These are phyloP conservation scores for Amphipoea lucens DNA, from an alignment of 2,888 invertebrate species.

Conservation along the genomic window DNA sequence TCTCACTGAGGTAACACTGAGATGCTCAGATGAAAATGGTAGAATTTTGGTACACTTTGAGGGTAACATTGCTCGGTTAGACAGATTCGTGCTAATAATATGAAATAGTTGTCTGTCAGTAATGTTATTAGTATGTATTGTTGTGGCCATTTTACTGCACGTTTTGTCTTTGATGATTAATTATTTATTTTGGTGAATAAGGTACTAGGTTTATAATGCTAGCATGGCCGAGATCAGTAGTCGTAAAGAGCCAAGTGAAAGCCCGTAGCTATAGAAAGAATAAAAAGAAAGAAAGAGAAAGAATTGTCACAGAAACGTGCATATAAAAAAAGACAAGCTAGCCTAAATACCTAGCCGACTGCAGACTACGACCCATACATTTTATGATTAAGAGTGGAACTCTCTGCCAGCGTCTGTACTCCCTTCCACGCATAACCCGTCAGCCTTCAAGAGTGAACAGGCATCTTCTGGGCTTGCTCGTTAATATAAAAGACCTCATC, in stretches of 20 bases:
- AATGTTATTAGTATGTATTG: slow-evolving; percentile 52
- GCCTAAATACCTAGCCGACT: background rate
- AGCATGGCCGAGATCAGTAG: background rate
- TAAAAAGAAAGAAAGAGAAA: background rate
- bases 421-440: background rate
- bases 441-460: background rate
- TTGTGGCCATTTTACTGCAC: slow-evolving; percentile 52
- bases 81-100: slow-evolving; percentile 65
- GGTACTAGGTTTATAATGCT: slow-evolving; percentile 2
- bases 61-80: slow-evolving; percentile 72
- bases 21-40: slow-evolving; percentile 67
- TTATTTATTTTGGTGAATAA: slow-evolving; percentile 5
- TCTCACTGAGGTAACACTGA: slow-evolving; percentile 69
- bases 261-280: too few relatives aligned
- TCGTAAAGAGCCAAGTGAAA: too few relatives aligned
- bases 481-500: background rate
- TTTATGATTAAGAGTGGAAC: background rate
- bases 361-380: background rate
- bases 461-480: background rate
- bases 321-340: background rate
- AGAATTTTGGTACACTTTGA: slow-evolving; percentile 66
- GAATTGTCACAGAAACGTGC: background rate
- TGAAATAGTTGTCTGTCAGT: slow-evolving; percentile 62
- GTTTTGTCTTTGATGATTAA: background rate
- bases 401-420: background rate